Evolutionary conservation across 2,888 invertebrate species (phyloP), one percentile per base, ranked within the genome.

Genomic region (Microchrysa polita): DNA sequence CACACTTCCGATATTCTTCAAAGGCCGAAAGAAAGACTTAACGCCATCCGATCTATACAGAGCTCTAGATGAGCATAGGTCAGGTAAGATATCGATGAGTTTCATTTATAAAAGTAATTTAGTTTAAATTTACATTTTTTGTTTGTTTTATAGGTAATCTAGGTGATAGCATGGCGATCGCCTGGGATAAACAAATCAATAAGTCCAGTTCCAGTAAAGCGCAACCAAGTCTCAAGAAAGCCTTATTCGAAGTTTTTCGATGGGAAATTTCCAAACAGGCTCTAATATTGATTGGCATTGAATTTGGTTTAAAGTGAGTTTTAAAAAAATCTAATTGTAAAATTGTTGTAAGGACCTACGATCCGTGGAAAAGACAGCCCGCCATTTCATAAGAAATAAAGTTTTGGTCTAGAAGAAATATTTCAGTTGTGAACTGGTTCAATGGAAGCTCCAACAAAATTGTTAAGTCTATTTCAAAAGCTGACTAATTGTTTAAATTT

Each of bases 1-100:
- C 90, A 91, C 93, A 72, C 86, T 93, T 80, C 91, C 90, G 5
- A 85, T 93, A 79, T 94, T 94, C 84, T 90, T 88, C 78, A 90
- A 90, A 80, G 95, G 95, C 0, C 90, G 90, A 79, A 88, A 86
- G 73, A 90, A 92, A 79, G 90, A 91, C 67, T 83, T 96, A 63
- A 92, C 91, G 77, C 87, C 90, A 59, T 86, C 88, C 34, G 96
- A 96, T 83, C 85, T 96, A 53, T 91, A 91, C 80, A 89, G 90
- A 78, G 90, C 93, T 0, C 86, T 92, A 63, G 86, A 85, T 52
- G 86, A 86, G 23, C 95, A 94, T 82, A 87, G 88, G 80, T 94
- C 95, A 16, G 83, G 84, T 84, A 79, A 82, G 72, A n/a, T n/a
- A 14, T 34, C 48, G 48, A n/a, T 4, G n/a, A n/a, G 2, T 14